Conservation (phyloP, 2,113 vertebrate species). For the Hoplias malabaricus region DNA sequence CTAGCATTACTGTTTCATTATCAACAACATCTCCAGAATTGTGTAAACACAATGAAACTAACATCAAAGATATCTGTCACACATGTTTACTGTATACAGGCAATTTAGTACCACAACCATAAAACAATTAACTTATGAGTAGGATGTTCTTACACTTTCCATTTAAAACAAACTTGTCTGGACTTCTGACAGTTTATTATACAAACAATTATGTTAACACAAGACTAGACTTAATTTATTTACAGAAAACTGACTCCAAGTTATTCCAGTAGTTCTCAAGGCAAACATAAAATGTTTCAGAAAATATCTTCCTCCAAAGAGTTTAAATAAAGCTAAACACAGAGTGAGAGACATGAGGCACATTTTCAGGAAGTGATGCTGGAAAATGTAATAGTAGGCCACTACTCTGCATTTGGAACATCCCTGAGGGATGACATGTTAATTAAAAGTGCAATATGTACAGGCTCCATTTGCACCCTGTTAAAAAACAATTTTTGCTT, state of each 20-base stretch:
- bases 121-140: too few species aligned
- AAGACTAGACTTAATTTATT: background rate
- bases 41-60: too few species aligned
- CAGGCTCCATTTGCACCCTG: conserved; percentile 24
- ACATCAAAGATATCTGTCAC: too few species aligned
- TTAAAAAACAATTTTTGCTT: background rate
- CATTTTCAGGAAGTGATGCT: background rate
- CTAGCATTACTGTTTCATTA: too few species aligned
- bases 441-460: conserved; percentile 18
- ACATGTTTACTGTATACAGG: too few species aligned
- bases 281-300: background rate
- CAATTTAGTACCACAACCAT: too few species aligned
- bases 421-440: background rate
- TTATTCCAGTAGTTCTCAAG: background rate
- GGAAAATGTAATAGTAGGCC: background rate
- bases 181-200: too few species aligned
- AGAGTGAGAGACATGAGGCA: background rate
- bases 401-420: background rate
- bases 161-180: too few species aligned
- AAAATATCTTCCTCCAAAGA: background rate
- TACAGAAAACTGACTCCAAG: background rate
- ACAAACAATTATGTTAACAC: background rate
- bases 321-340: background rate
- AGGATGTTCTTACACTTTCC: too few species aligned
- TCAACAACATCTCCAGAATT: too few species aligned